Evolutionary conservation across 2,113 vertebrate genomes (phyloP).

Genomic region (Siniperca knerii): DNA sequence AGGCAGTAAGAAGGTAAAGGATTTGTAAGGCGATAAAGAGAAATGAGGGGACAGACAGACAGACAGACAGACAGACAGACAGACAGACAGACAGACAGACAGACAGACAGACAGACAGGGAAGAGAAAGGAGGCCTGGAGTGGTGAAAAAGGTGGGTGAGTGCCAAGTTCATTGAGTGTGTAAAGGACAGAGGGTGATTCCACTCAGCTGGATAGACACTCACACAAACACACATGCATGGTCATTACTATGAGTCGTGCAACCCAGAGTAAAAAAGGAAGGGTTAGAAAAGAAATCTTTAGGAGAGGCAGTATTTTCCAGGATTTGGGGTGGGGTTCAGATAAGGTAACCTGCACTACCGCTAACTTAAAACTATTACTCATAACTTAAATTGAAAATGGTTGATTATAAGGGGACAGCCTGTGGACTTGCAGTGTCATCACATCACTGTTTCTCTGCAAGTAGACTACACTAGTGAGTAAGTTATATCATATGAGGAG

Average conservation of each 20-base stretch:
- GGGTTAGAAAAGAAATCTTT: slow-evolving; percentile 40
- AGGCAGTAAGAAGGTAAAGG: slow-evolving; percentile 66
- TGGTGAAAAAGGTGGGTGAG: slow-evolving; percentile 72
- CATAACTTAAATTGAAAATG: background rate
- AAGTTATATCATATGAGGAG: background rate
- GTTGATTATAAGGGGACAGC: background rate
- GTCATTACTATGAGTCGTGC: slow-evolving; percentile 37
- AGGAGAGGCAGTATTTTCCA: slow-evolving; percentile 32
- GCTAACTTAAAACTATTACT: background rate
- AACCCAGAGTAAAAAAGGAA: slow-evolving; percentile 31
- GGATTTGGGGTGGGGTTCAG: slow-evolving; percentile 2
- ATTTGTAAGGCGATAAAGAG: slow-evolving; percentile 67
- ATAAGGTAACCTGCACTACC: slow-evolving; percentile 1
- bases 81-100: background rate
- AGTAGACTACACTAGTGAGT: background rate
- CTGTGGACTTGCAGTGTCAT: background rate
- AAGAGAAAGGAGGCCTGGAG: slow-evolving; percentile 71
- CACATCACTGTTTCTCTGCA: background rate
- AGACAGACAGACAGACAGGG: slow-evolving; percentile 26
- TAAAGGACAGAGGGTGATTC: slow-evolving; percentile 71
- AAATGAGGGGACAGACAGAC: slow-evolving; percentile 24
- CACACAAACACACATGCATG: slow-evolving; percentile 38
- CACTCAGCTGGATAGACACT: slow-evolving; percentile 61
- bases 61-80: slow-evolving; percentile 15
- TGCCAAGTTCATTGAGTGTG: slow-evolving; percentile 81